These are phyloP conservation scores for Cryptus viduatorius DNA, from an alignment of 2,888 invertebrate species.

Conservation along the genomic window DNA sequence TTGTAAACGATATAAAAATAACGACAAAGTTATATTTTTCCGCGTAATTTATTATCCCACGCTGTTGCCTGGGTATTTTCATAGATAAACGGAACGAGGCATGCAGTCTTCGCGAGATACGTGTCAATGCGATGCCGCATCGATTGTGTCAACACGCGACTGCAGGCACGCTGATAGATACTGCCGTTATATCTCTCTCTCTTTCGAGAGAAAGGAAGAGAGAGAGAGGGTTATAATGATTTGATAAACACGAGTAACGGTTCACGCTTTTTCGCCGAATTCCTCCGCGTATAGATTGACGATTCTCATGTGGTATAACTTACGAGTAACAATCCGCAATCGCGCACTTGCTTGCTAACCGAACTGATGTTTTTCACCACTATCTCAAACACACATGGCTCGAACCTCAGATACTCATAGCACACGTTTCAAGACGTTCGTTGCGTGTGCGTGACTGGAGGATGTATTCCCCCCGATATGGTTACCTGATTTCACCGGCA, in stretches of 20 bases:
- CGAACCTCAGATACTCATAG: not conserved
- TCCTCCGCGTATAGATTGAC: not conserved
- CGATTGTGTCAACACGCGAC: constrained; percentile 24
- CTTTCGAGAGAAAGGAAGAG: not conserved
- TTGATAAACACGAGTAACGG: constrained; percentile 13
- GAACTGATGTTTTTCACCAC: not conserved
- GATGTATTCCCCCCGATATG: not conserved
- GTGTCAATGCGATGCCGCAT: constrained; percentile 24
- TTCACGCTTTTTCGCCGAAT: not conserved
- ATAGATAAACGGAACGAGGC: not conserved
- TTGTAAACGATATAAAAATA: not conserved
- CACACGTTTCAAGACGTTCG: constrained; percentile 11
- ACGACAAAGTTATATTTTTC: not conserved
- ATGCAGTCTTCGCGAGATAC: constrained; percentile 21
- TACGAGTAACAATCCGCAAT: not conserved
- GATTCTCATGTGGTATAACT: not conserved
- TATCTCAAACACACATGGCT: not conserved
- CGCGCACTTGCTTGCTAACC: constrained; percentile 20
- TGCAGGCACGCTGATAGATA: not conserved
- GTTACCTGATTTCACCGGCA: not conserved
- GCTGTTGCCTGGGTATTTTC: not conserved
- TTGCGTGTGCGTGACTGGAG: not conserved
- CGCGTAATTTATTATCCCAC: not conserved
- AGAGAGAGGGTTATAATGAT: not conserved
- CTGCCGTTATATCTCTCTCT: not conserved